Evolutionary conservation across 2,797 vertebrate species (phyloP).

Genomic region (Limnodromus scolopaceus): DNA sequence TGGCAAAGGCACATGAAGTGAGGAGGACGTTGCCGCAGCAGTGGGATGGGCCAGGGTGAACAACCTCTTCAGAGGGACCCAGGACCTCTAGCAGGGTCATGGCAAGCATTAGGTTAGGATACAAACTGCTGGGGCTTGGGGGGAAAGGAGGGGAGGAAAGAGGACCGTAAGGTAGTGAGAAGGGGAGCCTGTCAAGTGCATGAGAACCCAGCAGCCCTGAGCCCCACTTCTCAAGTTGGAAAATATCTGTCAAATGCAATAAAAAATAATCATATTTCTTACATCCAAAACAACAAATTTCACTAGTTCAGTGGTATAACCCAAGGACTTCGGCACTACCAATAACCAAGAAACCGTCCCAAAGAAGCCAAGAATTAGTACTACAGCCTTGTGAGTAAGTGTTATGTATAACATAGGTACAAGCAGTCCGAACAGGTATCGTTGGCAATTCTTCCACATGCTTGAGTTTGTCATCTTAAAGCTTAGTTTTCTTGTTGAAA

Average conservation of each 20-base stretch:
- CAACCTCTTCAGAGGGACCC: background rate
- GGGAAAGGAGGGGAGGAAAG: background rate
- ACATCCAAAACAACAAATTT: background rate
- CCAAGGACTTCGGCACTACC: background rate
- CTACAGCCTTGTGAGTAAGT: background rate
- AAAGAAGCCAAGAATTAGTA: background rate
- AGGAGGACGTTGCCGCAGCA: background rate
- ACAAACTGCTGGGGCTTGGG: background rate
- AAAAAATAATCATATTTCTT: background rate
- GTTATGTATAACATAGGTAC: background rate
- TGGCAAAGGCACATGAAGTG: background rate
- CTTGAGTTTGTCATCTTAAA: background rate
- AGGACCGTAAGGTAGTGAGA: background rate
- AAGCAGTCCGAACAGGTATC: background rate
- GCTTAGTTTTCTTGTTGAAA: background rate
- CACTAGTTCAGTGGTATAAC: background rate
- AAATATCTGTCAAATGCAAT: background rate
- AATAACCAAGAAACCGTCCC: background rate
- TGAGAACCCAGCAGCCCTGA: background rate
- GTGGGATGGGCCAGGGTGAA: background rate
- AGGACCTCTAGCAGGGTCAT: fast-evolving
- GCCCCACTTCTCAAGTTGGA: fast-evolving
- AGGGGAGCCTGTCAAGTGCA: background rate
- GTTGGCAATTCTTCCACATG: fast-evolving
- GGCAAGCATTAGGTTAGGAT: background rate